These are phyloP conservation scores for Sebastes glaucus DNA, from an alignment of 2,797 vertebrate genomes.

Conservation along the genomic window DNA sequence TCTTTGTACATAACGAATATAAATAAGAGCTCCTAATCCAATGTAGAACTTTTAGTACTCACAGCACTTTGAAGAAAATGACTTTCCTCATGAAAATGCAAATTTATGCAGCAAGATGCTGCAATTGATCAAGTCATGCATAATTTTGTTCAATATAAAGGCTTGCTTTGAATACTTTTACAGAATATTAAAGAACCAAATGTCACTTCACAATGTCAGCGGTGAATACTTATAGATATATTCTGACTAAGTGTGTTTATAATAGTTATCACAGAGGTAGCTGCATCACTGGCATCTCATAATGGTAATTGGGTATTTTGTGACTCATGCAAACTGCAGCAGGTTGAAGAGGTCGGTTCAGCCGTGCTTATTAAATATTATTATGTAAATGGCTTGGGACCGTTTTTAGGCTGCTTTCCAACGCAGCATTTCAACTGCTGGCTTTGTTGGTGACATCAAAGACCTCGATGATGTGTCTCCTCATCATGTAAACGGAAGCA, in stretches of 20 bases:
- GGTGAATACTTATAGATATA: not conserved
- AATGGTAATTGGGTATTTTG: not conserved
- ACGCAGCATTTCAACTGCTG: not conserved
- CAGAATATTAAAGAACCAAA: not conserved
- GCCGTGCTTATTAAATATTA: constrained; percentile 11
- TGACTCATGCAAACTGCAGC: not conserved
- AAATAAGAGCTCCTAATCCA: not conserved
- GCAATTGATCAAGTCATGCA: not conserved
- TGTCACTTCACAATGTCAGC: not conserved
- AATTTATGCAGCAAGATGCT: constrained; percentile 21
- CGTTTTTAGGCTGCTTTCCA: not conserved
- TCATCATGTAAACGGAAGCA: not conserved
- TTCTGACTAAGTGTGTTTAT: not conserved
- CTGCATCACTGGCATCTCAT: not conserved
- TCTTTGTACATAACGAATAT: not conserved
- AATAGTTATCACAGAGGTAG: not conserved
- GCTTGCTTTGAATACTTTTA: not conserved
- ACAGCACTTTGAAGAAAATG: not conserved
- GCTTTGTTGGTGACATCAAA: not conserved
- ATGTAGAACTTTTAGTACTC: not conserved
- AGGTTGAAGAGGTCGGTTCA: constrained; percentile 21
- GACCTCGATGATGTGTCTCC: not conserved
- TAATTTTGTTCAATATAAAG: not conserved
- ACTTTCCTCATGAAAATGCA: constrained; percentile 22
- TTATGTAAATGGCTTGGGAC: constrained; percentile 21